These are phyloP conservation scores for Salmo trutta DNA, from an alignment of 2,797 vertebrate species.

Conservation along the genomic window DNA sequence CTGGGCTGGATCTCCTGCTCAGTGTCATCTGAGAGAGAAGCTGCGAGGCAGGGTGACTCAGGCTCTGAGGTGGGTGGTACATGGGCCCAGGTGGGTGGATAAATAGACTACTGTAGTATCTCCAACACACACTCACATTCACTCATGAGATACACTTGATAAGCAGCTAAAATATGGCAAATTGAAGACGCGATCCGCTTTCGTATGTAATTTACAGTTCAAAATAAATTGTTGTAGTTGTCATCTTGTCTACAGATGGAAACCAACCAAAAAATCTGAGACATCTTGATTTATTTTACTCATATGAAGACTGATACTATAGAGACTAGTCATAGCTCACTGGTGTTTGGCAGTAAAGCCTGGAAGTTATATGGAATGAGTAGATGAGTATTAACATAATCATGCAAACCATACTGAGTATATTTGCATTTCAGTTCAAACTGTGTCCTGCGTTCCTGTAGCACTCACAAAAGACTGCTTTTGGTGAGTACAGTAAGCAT, in stretches of 20 bases:
- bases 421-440: conserved; percentile 66
- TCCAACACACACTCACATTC: conserved; percentile 67
- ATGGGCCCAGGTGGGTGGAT: conserved; percentile 67
- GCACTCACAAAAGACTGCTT: conserved; percentile 25
- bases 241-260: conserved; percentile 69
- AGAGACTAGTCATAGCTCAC: conserved; percentile 36
- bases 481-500: no score
- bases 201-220: conserved; percentile 75
- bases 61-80: conserved; percentile 64
- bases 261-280: conserved; percentile 55
- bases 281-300: conserved; percentile 70
- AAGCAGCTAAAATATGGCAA: conserved; percentile 73
- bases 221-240: conserved; percentile 57
- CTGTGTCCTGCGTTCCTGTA: neutral
- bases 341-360: conserved; percentile 39
- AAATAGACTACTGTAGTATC: conserved; percentile 79
- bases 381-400: conserved; percentile 76
- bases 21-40: conserved; percentile 73
- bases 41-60: conserved; percentile 75
- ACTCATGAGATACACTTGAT: conserved; percentile 71
- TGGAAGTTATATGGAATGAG: conserved; percentile 69
- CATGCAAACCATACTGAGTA: conserved; percentile 57
- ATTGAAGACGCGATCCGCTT: conserved; percentile 71
- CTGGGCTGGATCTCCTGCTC: conserved; percentile 69
- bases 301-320: conserved; percentile 64